These are phyloP conservation scores for Brachionus manjavacas DNA, from an alignment of 1,140 invertebrate species.

Conservation along the genomic window DNA sequence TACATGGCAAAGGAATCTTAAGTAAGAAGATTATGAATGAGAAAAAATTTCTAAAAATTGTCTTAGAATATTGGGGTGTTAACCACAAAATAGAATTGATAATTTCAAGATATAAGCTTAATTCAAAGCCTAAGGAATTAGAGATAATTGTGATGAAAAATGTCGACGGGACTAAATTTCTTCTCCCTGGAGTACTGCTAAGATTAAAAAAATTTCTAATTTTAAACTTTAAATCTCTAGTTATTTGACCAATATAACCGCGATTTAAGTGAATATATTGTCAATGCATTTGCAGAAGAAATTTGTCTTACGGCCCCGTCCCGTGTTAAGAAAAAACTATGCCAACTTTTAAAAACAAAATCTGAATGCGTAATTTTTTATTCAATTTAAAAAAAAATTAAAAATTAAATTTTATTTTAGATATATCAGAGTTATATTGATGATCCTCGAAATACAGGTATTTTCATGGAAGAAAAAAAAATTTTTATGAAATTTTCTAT, in stretches of 20 bases:
- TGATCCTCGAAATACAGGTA: constrained; percentile 19
- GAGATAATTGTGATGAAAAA: constrained; percentile 18
- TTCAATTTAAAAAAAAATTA: too few relatives aligned
- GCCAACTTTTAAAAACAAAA: neutral
- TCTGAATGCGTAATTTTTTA: neutral
- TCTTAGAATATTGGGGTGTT: neutral
- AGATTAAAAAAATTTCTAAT: neutral
- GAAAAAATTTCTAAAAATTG: neutral
- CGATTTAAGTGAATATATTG: neutral
- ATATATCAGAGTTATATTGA: constrained; percentile 11
- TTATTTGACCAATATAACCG: neutral
- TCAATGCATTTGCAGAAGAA: neutral
- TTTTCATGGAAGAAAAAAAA: too few relatives aligned
- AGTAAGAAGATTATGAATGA: constrained; percentile 55
- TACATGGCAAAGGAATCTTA: constrained; percentile 57
- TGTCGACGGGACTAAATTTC: neutral
- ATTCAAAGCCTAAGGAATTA: neutral
- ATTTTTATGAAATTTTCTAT: neutral
- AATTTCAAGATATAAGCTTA: neutral
- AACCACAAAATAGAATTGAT: constrained; percentile 20
- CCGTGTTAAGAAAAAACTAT: neutral
- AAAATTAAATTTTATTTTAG: neutral
- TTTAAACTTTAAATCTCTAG: neutral
- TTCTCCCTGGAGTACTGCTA: neutral
- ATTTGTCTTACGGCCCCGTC: neutral